phyloP scores from a whole-genome alignment of 2,888 invertebrate species.

The Leptura quadrifasciata region DNA sequence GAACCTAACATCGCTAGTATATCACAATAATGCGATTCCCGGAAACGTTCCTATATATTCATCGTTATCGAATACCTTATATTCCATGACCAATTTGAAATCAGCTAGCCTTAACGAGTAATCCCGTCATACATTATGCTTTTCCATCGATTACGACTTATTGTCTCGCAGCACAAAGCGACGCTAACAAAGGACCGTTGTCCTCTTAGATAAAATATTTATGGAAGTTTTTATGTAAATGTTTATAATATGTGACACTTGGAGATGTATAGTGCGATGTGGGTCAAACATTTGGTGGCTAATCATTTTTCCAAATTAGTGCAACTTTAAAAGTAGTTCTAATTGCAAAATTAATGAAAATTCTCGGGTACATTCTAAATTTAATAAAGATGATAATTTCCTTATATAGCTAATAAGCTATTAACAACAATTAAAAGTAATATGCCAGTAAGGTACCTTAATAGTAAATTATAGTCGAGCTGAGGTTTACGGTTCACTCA shows the following conservation, averaged over 20 bases:
- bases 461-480: no score
- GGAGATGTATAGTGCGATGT: background rate
- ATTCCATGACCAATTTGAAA: constrained; percentile 45
- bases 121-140: constrained; percentile 39
- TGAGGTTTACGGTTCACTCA: no score
- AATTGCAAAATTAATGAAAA: no score
- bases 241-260: background rate
- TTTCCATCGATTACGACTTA: constrained; percentile 47
- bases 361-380: no score
- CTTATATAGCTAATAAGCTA: no score
- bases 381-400: no score
- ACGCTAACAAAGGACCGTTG: constrained; percentile 14
- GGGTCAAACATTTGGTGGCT: no score
- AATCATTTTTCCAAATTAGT: no score
- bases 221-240: background rate
- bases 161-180: constrained; percentile 44
- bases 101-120: constrained; percentile 40
- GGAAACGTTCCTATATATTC: constrained; percentile 30
- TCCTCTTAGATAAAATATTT: constrained; percentile 7
- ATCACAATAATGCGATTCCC: constrained; percentile 28
- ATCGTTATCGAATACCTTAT: constrained; percentile 39
- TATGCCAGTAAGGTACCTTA: no score
- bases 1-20: constrained; percentile 8
- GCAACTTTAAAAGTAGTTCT: no score
- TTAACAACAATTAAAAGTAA: no score